phyloP scores from a whole-genome alignment of 2,888 invertebrate species.

The Agrochola litura region DNA sequence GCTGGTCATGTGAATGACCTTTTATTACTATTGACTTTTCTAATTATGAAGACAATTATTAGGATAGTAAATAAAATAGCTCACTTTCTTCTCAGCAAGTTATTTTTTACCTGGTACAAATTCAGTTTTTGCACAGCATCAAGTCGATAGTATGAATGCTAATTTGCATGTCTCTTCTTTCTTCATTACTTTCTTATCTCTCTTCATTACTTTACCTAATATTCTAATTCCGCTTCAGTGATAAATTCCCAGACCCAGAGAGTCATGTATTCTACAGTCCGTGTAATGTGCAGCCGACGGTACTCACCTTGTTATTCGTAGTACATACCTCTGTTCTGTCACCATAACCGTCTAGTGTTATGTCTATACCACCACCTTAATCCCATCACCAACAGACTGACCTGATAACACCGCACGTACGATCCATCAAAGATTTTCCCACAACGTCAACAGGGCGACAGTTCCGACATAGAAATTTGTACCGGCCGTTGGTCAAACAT shows the following conservation, averaged over 20 bases:
- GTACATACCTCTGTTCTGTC: slow-evolving; percentile 26
- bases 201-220: background rate
- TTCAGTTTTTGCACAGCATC: background rate
- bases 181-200: background rate
- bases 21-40: slow-evolving; percentile 23
- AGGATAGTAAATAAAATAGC: background rate
- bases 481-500: slow-evolving; percentile 78
- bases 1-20: slow-evolving; percentile 38
- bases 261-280: background rate
- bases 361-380: slow-evolving; percentile 35
- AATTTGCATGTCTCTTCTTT: background rate
- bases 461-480: slow-evolving; percentile 83
- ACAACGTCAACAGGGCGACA: slow-evolving; percentile 74
- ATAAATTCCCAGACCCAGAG: background rate
- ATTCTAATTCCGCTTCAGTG: too few species aligned
- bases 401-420: slow-evolving; percentile 54
- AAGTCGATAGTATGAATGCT: background rate
- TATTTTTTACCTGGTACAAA: background rate
- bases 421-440: slow-evolving; percentile 66
- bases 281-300: background rate
- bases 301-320: slow-evolving; percentile 11
- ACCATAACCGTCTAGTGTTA: slow-evolving; percentile 29
- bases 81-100: background rate
- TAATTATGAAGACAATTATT: background rate
- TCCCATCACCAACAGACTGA: slow-evolving; percentile 39